Evolutionary conservation across 2,888 invertebrate genomes (phyloP).

Genomic region (Dasypogon diadema): DNA sequence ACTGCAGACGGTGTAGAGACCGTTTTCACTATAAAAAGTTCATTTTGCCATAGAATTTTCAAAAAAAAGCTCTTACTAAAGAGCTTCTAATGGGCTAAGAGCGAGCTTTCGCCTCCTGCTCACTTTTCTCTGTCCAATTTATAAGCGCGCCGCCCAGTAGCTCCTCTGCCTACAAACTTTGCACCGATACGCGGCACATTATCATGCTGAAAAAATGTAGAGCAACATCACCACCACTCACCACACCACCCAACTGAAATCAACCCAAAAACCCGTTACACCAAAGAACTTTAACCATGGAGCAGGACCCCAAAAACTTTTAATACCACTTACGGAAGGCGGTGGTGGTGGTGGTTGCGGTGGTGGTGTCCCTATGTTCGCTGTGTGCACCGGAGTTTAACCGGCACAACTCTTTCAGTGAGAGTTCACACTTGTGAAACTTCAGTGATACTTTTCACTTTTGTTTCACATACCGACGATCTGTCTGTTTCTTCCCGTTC

Average conservation of each 20-base stretch:
- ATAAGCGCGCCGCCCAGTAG: no score
- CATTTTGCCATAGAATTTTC: conserved; percentile 22
- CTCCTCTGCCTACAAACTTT: neutral
- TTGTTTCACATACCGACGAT: neutral
- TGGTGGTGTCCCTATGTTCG: no score
- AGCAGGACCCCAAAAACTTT: neutral
- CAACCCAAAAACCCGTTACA: neutral
- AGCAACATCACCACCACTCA: neutral
- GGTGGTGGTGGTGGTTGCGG: no score
- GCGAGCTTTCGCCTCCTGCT: conserved; percentile 19
- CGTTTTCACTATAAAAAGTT: conserved; percentile 27
- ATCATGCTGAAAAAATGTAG: neutral
- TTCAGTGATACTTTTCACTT: conserved; percentile 4
- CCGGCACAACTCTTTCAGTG: no score
- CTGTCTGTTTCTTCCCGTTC: neutral
- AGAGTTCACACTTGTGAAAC: no score
- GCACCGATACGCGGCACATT: neutral
- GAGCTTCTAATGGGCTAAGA: neutral
- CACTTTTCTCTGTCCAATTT: conserved; percentile 3
- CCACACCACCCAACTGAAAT: no score
- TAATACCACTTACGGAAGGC: no score
- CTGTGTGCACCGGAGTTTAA: no score
- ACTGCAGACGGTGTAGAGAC: neutral
- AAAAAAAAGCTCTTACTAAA: conserved; percentile 19
- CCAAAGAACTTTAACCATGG: neutral